Evolutionary conservation across 2,113 vertebrate genomes (phyloP), one percentile per base, ranked within the genome.

Genomic region (Microcebus griseorufus): DNA sequence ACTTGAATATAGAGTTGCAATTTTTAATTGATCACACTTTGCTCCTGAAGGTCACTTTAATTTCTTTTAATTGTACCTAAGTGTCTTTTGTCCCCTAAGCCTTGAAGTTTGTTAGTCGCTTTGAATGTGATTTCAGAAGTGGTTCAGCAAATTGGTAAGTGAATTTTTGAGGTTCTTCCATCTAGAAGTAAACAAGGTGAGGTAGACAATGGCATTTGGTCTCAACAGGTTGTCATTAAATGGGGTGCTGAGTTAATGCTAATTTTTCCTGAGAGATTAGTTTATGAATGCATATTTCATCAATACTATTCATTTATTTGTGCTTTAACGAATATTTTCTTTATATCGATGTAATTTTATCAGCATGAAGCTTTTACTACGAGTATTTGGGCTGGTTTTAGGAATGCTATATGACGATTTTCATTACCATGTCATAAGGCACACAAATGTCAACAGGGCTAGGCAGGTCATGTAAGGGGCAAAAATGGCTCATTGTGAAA

Each of bases 41-140:
- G 14, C n/a, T 94, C 83, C 62, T 60, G 22, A 86, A 32, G 93
- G 60, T 86, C 95, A 95, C 96, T 97, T 98, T 92, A 95, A 93
- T 97, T 98, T 98, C 96, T 95, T 97, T 98, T 96, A 88, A 88
- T 90, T 83, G 39, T 62, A 75, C 17, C 72, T 87, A 78, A 84
- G 5, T 94, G 79, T 97, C 34, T 11, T 11, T 97, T 97, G 10
- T 88, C 22, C n/a, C 32, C 1, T 6, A 6, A 23, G 7, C 18
- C 34, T 92, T 96, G 64, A 13, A 98, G 88, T 97, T 97, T 1
- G 3, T 97, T 97, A 97, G 91, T 97, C 97, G 88, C 93, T 98
- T 97, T 98, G 96, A 97, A 90, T 97, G 90, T 98, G 93, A 96
- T 98, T 98, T 97, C 97, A 98, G 95, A 98, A 97, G 97, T 98